These are phyloP conservation scores for Drosophila falleni DNA, from an alignment of 2,888 invertebrate genomes.

Conservation along the genomic window DNA sequence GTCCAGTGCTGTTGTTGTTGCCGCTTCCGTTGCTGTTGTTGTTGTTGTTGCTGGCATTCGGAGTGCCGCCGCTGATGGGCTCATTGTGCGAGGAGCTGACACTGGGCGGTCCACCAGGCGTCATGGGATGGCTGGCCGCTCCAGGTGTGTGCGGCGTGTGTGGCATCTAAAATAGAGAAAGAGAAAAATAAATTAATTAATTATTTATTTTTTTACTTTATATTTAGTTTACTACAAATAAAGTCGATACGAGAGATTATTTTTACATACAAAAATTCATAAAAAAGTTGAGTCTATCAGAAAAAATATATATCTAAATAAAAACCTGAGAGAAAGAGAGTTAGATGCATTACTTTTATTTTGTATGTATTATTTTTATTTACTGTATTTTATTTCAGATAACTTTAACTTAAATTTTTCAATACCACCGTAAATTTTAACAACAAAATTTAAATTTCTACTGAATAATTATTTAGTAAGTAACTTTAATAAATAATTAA, in stretches of 20 bases:
- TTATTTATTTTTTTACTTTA: not conserved
- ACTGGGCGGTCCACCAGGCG: slow-evolving; percentile 92
- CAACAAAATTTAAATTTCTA: not conserved
- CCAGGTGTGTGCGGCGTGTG: slow-evolving; percentile 92
- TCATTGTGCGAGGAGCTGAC: slow-evolving; percentile 89
- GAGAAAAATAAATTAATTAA: not conserved
- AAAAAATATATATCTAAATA: not conserved
- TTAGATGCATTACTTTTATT: not conserved
- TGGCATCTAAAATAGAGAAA: slow-evolving; percentile 87
- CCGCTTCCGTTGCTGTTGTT: slow-evolving; percentile 57
- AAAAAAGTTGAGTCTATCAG: not conserved
- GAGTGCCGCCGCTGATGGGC: slow-evolving; percentile 80
- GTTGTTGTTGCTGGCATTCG: slow-evolving; percentile 64
- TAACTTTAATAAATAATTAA: no score
- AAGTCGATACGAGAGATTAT: not conserved
- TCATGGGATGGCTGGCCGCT: slow-evolving; percentile 90
- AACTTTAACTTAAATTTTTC: not conserved
- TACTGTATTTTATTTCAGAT: not conserved
- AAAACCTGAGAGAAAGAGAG: not conserved
- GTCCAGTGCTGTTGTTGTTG: slow-evolving; percentile 75
- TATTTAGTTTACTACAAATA: not conserved
- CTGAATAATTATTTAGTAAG: not conserved
- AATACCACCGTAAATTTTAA: not conserved
- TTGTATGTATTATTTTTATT: not conserved
- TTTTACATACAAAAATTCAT: not conserved